A percentile compares a stretch with the other conserved stretches of the same genome.
Conservation (phyloP, 2,113 vertebrate species). For the Pao palembangensis region DNA sequence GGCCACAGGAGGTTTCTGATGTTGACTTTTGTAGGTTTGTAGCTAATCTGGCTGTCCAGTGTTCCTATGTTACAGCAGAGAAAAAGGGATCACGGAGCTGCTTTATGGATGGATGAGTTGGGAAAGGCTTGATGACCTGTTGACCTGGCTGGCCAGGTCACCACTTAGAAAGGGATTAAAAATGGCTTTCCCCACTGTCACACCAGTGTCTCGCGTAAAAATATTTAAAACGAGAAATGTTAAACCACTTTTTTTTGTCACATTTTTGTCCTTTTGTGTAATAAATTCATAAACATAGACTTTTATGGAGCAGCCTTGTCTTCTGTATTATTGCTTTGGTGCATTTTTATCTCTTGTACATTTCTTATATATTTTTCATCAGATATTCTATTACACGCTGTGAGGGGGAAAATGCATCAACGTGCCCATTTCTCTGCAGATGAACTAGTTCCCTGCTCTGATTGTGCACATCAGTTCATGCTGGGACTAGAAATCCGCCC, state of each 20-base stretch:
- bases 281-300: constrained; percentile 63
- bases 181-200: constrained; percentile 15
- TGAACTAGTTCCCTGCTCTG: constrained; percentile 21
- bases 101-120: constrained; percentile 21
- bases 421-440: constrained; percentile 9
- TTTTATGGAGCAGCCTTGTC: constrained; percentile 41
- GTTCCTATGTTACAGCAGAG: constrained; percentile 8
- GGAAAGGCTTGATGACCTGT: constrained; percentile 32
- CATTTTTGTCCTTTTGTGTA: constrained; percentile 49
- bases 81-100: constrained; percentile 21
- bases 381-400: not conserved
- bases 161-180: constrained; percentile 29
- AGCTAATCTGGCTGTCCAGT: not conserved
- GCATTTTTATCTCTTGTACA: too few relatives aligned
- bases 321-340: not conserved
- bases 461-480: constrained; percentile 51
- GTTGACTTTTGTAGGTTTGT: constrained; percentile 3
- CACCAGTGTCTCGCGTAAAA: constrained; percentile 36
- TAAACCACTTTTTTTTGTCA: constrained; percentile 57
- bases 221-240: constrained; percentile 64
- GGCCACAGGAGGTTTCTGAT: constrained; percentile 16
- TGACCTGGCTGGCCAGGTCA: constrained; percentile 77
- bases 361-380: not conserved
- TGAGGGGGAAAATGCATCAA: not conserved
- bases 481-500: constrained; percentile 59